Percentiles rank a stretch among this genome's conserved stretches.
phyloP scores from a whole-genome alignment of 1,140 invertebrate genomes.

The Gryon sp. region DNA sequence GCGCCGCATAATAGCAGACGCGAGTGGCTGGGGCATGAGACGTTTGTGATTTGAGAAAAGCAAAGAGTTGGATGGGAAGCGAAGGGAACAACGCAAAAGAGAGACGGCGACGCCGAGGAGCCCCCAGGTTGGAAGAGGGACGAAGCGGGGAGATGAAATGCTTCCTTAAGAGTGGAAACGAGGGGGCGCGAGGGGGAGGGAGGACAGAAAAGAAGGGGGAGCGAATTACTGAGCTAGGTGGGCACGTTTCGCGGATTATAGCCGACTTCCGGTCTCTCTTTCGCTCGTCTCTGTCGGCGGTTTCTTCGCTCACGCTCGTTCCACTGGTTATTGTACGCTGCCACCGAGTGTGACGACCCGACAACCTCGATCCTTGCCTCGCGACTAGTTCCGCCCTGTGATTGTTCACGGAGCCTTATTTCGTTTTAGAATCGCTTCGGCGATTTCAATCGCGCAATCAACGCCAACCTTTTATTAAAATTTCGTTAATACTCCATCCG shows the following conservation, averaged over 20 bases:
- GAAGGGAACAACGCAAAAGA: too few species aligned
- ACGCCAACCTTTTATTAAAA: slow-evolving; percentile 59
- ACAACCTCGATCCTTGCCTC: slow-evolving; percentile 72
- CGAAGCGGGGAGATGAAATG: too few species aligned
- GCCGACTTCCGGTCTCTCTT: slow-evolving; percentile 69
- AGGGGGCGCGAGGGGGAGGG: neutral
- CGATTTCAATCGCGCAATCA: slow-evolving; percentile 60
- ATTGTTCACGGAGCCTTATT: slow-evolving; percentile 61
- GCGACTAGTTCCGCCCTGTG: slow-evolving; percentile 60
- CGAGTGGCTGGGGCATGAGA: slow-evolving; percentile 31
- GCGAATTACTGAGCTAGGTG: slow-evolving; percentile 58
- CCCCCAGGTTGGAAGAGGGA: too few species aligned
- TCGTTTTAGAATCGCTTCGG: slow-evolving; percentile 58
- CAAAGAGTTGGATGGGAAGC: too few species aligned
- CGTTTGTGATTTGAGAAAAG: slow-evolving; percentile 51
- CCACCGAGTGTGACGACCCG: slow-evolving; percentile 73
- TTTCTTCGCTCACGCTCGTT: slow-evolving; percentile 64
- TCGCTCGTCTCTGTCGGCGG: slow-evolving; percentile 50
- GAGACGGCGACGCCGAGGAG: too few species aligned
- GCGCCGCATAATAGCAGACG: slow-evolving; percentile 42
- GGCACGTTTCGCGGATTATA: slow-evolving; percentile 72
- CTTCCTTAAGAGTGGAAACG: too few species aligned
- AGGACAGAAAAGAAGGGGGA: neutral
- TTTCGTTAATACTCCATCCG: slow-evolving; percentile 45
- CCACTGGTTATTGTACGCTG: slow-evolving; percentile 71